These are phyloP conservation scores for Galbula dea DNA, from an alignment of 2,113 vertebrate genomes.

Conservation along the genomic window DNA sequence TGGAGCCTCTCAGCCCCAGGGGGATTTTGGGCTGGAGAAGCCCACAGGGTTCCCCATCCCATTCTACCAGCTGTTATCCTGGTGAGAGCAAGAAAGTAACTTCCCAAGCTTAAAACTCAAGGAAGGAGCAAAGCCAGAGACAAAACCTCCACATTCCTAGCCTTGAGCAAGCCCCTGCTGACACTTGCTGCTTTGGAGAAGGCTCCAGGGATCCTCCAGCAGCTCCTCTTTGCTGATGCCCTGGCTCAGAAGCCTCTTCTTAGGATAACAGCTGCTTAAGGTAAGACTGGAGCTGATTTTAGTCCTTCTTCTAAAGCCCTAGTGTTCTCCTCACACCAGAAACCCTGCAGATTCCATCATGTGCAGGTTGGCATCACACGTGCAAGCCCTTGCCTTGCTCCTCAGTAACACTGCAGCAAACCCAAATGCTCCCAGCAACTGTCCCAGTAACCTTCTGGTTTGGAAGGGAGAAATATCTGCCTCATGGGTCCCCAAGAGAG, in stretches of 20 bases:
- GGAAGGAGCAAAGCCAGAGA: neutral
- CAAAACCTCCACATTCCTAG: neutral
- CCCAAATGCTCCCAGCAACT: neutral
- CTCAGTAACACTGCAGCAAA: neutral
- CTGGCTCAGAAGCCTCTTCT: neutral
- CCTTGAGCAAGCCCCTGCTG: rapidly evolving
- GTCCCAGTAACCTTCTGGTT: neutral
- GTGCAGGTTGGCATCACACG: neutral
- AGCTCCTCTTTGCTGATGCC: neutral
- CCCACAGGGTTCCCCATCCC: neutral
- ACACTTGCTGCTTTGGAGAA: neutral
- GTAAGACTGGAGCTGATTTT: neutral
- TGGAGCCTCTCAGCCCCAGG: neutral
- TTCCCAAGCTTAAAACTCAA: neutral
- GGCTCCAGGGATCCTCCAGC: neutral
- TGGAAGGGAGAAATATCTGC: neutral
- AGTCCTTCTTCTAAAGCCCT: neutral
- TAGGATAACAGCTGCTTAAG: neutral
- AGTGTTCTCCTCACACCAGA: neutral
- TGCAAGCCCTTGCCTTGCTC: neutral
- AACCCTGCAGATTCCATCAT: neutral
- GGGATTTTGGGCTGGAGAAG: neutral
- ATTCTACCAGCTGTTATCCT: neutral
- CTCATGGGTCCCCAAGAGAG: neutral
- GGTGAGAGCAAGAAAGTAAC: neutral